Evolutionary conservation across 2,888 invertebrate genomes (phyloP).

Genomic region (Phrixothrix hirtus): DNA sequence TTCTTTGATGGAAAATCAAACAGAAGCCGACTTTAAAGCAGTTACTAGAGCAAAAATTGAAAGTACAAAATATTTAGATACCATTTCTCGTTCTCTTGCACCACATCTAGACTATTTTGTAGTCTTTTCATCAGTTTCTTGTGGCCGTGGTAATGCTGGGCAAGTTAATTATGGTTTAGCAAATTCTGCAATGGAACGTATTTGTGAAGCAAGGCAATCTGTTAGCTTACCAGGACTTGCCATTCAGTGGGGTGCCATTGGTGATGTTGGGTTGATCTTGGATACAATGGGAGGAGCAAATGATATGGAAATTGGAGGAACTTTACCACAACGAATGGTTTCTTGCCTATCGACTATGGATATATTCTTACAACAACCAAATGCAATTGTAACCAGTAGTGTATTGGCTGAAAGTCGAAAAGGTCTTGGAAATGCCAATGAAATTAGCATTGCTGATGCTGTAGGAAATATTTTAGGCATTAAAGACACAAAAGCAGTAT

Average conservation of each 20-base stretch:
- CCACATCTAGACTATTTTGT: slow-evolving; percentile 90
- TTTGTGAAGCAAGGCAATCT: slow-evolving; percentile 82
- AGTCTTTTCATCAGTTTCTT: slow-evolving; percentile 94
- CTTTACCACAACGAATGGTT: slow-evolving; percentile 92
- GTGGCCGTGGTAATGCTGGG: slow-evolving; percentile 95
- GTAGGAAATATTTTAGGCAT: slow-evolving; percentile 89
- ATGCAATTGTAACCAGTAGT: slow-evolving; percentile 79
- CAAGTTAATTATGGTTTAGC: slow-evolving; percentile 97
- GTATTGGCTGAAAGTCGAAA: slow-evolving; percentile 87
- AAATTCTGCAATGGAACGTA: slow-evolving; percentile 96
- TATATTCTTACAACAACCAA: slow-evolving; percentile 84
- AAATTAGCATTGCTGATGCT: slow-evolving; percentile 72
- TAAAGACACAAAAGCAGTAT: slow-evolving; percentile 80
- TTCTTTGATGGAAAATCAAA: slow-evolving; percentile 85
- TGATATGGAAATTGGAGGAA: slow-evolving; percentile 91
- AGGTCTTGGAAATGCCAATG: slow-evolving; percentile 59
- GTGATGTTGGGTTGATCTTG: slow-evolving; percentile 91
- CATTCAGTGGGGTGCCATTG: slow-evolving; percentile 99
- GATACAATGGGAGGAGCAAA: slow-evolving; percentile 90
- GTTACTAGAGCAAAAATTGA: slow-evolving; percentile 86
- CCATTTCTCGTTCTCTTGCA: slow-evolving; percentile 74
- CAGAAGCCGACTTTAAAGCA: slow-evolving; percentile 75
- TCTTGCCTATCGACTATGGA: slow-evolving; percentile 91
- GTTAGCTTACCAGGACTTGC: slow-evolving; percentile 85
- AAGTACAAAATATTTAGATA: slow-evolving; percentile 82